A percentile compares a stretch with the other conserved stretches of the same genome.
These are phyloP conservation scores for Anomalospiza imberbis DNA, from an alignment of 2,797 vertebrate species.

Conservation along the genomic window DNA sequence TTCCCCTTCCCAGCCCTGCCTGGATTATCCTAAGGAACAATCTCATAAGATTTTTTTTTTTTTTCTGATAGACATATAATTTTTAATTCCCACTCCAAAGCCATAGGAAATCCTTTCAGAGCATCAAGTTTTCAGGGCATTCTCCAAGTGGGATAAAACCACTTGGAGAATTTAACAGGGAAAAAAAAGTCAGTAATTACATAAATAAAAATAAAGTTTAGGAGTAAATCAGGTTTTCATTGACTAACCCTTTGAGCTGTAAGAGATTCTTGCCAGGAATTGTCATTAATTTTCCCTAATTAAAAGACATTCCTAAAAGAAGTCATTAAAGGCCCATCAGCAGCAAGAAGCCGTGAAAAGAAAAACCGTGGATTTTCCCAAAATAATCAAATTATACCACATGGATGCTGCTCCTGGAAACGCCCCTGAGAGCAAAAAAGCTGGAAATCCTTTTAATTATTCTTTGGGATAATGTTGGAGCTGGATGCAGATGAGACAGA, in stretches of 20 bases:
- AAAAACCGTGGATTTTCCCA: accelerated
- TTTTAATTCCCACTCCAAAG: not conserved
- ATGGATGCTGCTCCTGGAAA: not conserved
- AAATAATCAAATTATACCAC: not conserved
- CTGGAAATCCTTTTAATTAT: accelerated
- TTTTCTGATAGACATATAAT: not conserved
- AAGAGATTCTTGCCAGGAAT: not conserved
- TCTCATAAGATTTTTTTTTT: too few relatives aligned
- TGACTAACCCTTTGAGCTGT: not conserved
- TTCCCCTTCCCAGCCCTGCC: not conserved
- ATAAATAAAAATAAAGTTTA: not conserved
- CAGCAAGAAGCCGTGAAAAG: not conserved
- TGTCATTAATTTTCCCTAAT: not conserved
- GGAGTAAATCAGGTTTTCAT: not conserved
- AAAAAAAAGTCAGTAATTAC: not conserved
- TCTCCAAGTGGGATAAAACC: not conserved
- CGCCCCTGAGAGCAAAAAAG: not conserved
- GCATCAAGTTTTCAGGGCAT: not conserved
- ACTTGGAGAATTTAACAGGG: not conserved
- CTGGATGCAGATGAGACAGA: not conserved
- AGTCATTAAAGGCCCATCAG: not conserved
- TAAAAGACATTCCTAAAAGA: not conserved
- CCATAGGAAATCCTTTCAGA: not conserved
- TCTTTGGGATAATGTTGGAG: not conserved
- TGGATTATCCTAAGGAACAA: not conserved